Conservation (phyloP, 2,888 invertebrate genomes). For the Stenodera caucasica region DNA sequence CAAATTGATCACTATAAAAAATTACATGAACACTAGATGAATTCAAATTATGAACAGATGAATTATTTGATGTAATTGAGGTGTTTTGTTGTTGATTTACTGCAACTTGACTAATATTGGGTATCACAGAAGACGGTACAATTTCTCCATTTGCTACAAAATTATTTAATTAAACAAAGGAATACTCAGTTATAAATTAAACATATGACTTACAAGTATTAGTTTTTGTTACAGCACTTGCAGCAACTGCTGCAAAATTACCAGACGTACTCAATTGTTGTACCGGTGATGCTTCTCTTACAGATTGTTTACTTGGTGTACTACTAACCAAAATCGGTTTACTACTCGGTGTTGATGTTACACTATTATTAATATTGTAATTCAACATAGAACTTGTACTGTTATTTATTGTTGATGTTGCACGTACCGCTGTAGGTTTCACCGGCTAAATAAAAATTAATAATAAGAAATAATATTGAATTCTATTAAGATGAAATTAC, state of each 20-base stretch:
- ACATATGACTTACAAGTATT: constrained; percentile 32
- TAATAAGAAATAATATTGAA: constrained; percentile 24
- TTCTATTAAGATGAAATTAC: constrained; percentile 41
- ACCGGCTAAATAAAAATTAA: constrained; percentile 69
- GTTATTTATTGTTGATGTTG: constrained; percentile 56
- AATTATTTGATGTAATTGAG: constrained; percentile 18
- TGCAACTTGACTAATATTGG: constrained; percentile 44
- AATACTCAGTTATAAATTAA: too few species aligned
- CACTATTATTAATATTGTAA: constrained; percentile 54
- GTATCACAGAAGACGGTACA: constrained; percentile 52
- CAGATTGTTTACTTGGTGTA: constrained; percentile 52
- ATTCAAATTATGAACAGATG: constrained; percentile 24
- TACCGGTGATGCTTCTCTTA: constrained; percentile 56
- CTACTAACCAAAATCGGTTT: constrained; percentile 50
- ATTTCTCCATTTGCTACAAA: constrained; percentile 46
- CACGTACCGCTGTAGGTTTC: constrained; percentile 82
- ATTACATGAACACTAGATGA: constrained; percentile 20
- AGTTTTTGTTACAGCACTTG: constrained; percentile 40
- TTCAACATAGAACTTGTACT: constrained; percentile 59
- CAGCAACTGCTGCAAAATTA: constrained; percentile 70
- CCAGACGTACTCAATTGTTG: constrained; percentile 49
- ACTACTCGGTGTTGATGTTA: constrained; percentile 51
- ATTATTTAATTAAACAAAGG: too few species aligned
- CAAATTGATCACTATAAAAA: too few species aligned
- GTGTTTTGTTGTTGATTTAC: constrained; percentile 33